Conservation (phyloP, 2,888 invertebrate species). For the Ganaspis brasiliensis region DNA sequence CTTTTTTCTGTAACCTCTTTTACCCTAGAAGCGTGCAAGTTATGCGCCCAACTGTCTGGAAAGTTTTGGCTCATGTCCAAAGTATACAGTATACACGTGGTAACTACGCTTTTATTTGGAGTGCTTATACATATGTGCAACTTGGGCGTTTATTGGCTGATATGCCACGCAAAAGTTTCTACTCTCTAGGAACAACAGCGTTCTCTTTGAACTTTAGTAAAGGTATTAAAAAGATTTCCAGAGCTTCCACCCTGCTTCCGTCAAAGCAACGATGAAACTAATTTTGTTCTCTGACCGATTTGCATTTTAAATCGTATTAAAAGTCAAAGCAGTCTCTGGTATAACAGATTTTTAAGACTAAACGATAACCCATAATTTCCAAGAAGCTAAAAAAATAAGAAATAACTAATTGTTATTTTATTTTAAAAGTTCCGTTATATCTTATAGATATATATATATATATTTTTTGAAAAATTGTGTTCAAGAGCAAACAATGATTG, state of each 20-base stretch:
- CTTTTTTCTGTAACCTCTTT: slow-evolving; percentile 67
- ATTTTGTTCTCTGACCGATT: slow-evolving; percentile 9
- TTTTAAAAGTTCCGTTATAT: too few relatives aligned
- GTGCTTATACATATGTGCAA: slow-evolving; percentile 52
- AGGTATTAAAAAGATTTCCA: slow-evolving; percentile 28
- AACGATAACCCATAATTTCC: too few relatives aligned
- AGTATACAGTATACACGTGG: slow-evolving; percentile 57
- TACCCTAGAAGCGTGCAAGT: slow-evolving; percentile 58
- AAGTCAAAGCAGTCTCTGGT: neutral
- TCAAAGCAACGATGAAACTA: neutral
- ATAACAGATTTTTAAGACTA: too few relatives aligned
- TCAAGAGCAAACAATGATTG: too few relatives aligned
- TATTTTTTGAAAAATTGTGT: too few relatives aligned
- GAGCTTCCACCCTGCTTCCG: slow-evolving; percentile 1
- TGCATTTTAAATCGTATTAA: slow-evolving; percentile 22
- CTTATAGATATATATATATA: too few relatives aligned
- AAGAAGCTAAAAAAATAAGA: too few relatives aligned
- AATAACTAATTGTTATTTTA: too few relatives aligned
- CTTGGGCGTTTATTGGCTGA: slow-evolving; percentile 44
- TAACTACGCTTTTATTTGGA: slow-evolving; percentile 29
- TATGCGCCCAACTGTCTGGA: slow-evolving; percentile 79
- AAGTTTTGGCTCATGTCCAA: slow-evolving; percentile 76
- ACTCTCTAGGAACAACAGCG: slow-evolving; percentile 20
- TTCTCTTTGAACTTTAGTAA: slow-evolving; percentile 26
- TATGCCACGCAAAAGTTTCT: slow-evolving; percentile 22